These are phyloP conservation scores for Hypercompe scribonia DNA, from an alignment of 2,888 invertebrate species.

Conservation along the genomic window DNA sequence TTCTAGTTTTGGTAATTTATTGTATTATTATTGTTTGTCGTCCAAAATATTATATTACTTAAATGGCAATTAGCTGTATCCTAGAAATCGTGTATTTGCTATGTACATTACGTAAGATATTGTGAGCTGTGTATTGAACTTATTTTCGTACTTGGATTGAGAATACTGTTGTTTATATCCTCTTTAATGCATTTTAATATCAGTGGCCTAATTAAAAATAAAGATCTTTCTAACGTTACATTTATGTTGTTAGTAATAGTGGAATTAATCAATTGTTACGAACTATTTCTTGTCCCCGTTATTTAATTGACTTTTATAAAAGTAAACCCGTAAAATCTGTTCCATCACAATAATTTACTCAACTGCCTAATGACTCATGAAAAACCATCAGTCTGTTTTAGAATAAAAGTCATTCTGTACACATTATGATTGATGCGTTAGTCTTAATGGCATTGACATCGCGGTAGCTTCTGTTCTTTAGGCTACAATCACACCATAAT, in stretches of 20 bases:
- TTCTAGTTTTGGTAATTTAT: background rate
- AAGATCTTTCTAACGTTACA: no score
- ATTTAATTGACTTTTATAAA: background rate
- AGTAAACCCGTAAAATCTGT: background rate
- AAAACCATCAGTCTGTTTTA: background rate
- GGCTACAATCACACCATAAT: background rate
- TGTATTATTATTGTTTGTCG: background rate
- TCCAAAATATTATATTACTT: background rate
- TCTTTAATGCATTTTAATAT: no score
- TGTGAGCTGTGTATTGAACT: no score
- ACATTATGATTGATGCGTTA: constrained; percentile 2
- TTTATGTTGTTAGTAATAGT: no score
- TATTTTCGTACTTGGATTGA: no score
- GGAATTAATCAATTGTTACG: no score
- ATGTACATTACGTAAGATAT: no score
- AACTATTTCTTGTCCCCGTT: no score
- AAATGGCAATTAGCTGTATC: background rate
- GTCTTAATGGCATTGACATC: background rate
- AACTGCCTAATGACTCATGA: background rate
- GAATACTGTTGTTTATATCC: no score
- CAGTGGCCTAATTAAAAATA: no score
- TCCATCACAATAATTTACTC: background rate
- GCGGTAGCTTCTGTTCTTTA: background rate
- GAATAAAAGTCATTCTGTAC: constrained; percentile 1
- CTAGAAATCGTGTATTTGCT: background rate